phyloP scores from a whole-genome alignment of 2,113 vertebrate species.

The Atherinomorus stipes region DNA sequence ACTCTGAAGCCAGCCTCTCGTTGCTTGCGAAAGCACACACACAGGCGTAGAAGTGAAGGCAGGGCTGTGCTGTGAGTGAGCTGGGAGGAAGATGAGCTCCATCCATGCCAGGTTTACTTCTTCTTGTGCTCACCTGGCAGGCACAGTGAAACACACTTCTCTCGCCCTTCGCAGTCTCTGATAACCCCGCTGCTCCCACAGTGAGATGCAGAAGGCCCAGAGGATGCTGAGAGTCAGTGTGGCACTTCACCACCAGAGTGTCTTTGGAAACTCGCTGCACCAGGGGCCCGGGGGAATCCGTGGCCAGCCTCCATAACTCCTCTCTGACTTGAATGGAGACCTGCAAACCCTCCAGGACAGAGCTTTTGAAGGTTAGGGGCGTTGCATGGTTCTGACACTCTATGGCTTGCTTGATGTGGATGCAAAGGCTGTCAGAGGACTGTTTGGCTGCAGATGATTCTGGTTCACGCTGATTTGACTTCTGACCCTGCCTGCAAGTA shows the following conservation, averaged over 20 bases:
- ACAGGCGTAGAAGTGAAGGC: constrained; percentile 95
- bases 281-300: constrained; percentile 88
- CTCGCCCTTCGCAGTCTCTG: constrained; percentile 58
- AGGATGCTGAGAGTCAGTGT: constrained; percentile 83
- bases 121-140: constrained; percentile 55
- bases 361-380: constrained; percentile 90
- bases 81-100: constrained; percentile 9
- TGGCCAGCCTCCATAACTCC: constrained; percentile 90
- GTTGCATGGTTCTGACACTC: constrained; percentile 85
- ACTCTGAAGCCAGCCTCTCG: constrained; percentile 89
- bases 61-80: constrained; percentile 61
- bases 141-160: constrained; percentile 65
- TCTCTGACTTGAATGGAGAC: constrained; percentile 83
- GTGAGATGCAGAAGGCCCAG: constrained; percentile 91
- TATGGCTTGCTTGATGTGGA: constrained; percentile 89
- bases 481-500: constrained; percentile 79
- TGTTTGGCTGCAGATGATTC: constrained; percentile 37
- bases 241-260: constrained; percentile 89
- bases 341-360: constrained; percentile 83
- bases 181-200: constrained; percentile 57
- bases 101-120: constrained; percentile 2
- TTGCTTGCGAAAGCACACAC: constrained; percentile 93
- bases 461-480: constrained; percentile 66
- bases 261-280: constrained; percentile 87
- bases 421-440: constrained; percentile 83